Evolutionary conservation across 1,140 invertebrate genomes (phyloP), one percentile per base, ranked within the genome.

Genomic region (Harpegnathos saltator): DNA sequence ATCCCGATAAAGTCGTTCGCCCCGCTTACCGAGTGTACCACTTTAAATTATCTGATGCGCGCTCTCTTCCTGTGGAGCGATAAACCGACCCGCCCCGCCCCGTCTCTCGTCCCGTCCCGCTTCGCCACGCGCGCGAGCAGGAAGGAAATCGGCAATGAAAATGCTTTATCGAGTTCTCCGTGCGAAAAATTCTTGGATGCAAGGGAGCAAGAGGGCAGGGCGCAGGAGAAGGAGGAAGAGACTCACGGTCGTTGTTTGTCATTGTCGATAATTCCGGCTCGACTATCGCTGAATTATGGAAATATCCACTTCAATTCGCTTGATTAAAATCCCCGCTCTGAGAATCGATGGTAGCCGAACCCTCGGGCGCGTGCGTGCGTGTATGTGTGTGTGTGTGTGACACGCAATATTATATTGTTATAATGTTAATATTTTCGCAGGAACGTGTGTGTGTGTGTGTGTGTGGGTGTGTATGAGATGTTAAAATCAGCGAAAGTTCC

Each of bases 1-100:
- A 75, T 63, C 24, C 48, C 63, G 85, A 87, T 87, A 88, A 88
- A 87, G 82, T 87, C 82, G 86, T 88, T 87, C 84, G 82, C 78
- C 74, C 58, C 75, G 78, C 81, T 87, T 85, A 75, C 65, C 65
- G 63, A 22, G 69, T 74, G 73, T 80, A 71, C 82, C 63, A 56
- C 24, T 77, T 82, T 65, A 88, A 88, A 88, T 88, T 88, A 85
- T 88, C 86, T 77, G 71, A 73, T 59, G 63, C 75, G 71, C 71
- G 77, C 75, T 84, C 66, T 77, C 85, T 75, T 63, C n/a, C n/a
- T n/a, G n/a, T 52, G 44, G 11, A 26, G 48, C 33, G 86, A 87
- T 88, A 88, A 88, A 87, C 86, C 59, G 29, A 12, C 72, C 29
- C 22, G 29, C 14, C 1, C 54, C 24, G n/a, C 5, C 17, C n/a